phyloP scores from a whole-genome alignment of 2,888 invertebrate species.

The Gnatocerus cornutus region DNA sequence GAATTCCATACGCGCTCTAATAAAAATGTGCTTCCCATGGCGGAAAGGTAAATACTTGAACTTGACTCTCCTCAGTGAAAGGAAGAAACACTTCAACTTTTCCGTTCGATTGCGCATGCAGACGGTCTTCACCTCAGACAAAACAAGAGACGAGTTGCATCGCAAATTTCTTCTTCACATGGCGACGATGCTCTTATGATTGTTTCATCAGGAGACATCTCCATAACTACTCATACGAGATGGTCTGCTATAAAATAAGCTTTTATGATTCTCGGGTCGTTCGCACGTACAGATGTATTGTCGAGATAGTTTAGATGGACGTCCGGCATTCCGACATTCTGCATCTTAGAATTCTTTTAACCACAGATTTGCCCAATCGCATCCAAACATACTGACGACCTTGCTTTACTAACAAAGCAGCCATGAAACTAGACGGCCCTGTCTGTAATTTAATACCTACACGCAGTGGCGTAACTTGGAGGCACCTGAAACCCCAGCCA shows the following conservation, averaged over 20 bases:
- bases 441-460: slow-evolving; percentile 38
- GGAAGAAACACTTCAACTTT: slow-evolving; percentile 27
- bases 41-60: slow-evolving; percentile 43
- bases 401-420: slow-evolving; percentile 22
- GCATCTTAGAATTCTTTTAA: slow-evolving; percentile 26
- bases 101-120: slow-evolving; percentile 25
- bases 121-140: slow-evolving; percentile 31
- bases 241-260: slow-evolving; percentile 46
- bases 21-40: slow-evolving; percentile 45
- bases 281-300: slow-evolving; percentile 48
- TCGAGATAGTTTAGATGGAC: slow-evolving; percentile 45
- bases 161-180: slow-evolving; percentile 20
- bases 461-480: too few species aligned
- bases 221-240: slow-evolving; percentile 43
- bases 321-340: slow-evolving; percentile 40
- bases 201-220: slow-evolving; percentile 37
- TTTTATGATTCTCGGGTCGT: slow-evolving; percentile 45
- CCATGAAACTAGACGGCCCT: slow-evolving; percentile 33
- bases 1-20: slow-evolving; percentile 45
- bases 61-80: slow-evolving; percentile 44
- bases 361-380: slow-evolving; percentile 4
- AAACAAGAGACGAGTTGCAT: slow-evolving; percentile 27
- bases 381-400: slow-evolving; percentile 21
- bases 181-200: slow-evolving; percentile 9
- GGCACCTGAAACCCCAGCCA: too few species aligned